Percentiles rank a stretch among this genome's conserved stretches.
Evolutionary conservation across 2,113 vertebrate genomes (phyloP).

Genomic region (Gracilinanus agilis): DNA sequence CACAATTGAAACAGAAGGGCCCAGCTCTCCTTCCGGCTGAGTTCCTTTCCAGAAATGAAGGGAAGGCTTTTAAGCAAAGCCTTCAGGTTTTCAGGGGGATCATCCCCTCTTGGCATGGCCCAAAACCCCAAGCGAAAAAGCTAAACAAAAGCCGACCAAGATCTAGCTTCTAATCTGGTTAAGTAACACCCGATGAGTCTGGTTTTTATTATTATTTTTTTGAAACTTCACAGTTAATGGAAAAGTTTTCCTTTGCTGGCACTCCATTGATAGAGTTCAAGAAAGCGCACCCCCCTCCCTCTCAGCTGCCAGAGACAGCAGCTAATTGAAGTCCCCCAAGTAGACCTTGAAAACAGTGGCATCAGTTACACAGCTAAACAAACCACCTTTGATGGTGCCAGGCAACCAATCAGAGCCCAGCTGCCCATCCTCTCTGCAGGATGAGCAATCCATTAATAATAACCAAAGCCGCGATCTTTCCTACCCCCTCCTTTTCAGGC

Average conservation of each 20-base stretch:
- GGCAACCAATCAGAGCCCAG: conserved; percentile 64
- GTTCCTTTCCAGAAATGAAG: conserved; percentile 86
- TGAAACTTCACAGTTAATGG: conserved; percentile 82
- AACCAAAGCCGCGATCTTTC: conserved; percentile 78
- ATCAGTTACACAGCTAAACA: conserved; percentile 81
- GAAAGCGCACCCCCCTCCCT: conserved; percentile 67
- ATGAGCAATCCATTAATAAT: conserved; percentile 80
- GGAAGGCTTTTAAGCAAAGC: conserved; percentile 86
- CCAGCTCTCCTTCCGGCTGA: conserved; percentile 88
- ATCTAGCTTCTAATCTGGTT: conserved; percentile 89
- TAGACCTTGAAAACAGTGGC: conserved; percentile 80
- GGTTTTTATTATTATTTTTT: conserved; percentile 66
- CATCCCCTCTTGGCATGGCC: conserved; percentile 84
- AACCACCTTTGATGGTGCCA: conserved; percentile 76
- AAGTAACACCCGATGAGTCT: conserved; percentile 83
- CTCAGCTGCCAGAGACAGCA: conserved; percentile 62
- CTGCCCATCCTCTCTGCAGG: conserved; percentile 71
- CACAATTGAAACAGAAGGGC: conserved; percentile 88
- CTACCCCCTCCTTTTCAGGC: conserved; percentile 73
- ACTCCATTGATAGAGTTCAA: conserved; percentile 76
- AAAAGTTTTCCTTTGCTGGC: conserved; percentile 79
- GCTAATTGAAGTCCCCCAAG: conserved; percentile 77
- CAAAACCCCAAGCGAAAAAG: conserved; percentile 86
- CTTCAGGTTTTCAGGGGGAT: conserved; percentile 88
- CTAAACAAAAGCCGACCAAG: conserved; percentile 87